A percentile compares a stretch with the other conserved stretches of the same genome.
These are phyloP conservation scores for Mythimna pallens DNA, from an alignment of 2,888 invertebrate genomes.

Conservation along the genomic window DNA sequence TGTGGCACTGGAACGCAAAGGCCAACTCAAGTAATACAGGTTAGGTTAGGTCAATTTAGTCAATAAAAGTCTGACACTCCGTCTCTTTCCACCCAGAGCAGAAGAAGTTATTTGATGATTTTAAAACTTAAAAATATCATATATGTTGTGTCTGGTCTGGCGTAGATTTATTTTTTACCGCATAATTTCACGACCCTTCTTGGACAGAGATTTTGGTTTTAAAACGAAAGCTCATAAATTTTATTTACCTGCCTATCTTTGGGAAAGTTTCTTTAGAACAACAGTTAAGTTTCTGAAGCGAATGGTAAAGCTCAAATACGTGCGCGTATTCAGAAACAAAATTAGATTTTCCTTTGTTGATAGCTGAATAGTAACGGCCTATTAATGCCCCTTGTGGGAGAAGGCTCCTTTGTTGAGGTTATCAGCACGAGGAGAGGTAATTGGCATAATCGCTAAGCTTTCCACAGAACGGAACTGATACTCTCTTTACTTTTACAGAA, in stretches of 20 bases:
- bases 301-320: slow-evolving; percentile 47
- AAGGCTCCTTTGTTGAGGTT: slow-evolving; percentile 58
- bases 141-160: neutral
- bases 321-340: slow-evolving; percentile 53
- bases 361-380: slow-evolving; percentile 60
- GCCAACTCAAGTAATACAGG: no score
- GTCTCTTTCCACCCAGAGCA: no score
- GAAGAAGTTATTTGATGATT: no score
- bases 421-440: slow-evolving; percentile 59
- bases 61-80: no score
- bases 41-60: no score
- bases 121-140: no score
- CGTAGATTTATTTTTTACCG: neutral
- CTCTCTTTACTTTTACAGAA: slow-evolving; percentile 23
- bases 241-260: slow-evolving; percentile 30
- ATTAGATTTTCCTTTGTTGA: slow-evolving; percentile 59
- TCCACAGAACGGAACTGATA: slow-evolving; percentile 37
- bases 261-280: slow-evolving; percentile 37
- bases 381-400: slow-evolving; percentile 51
- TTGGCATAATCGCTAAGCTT: slow-evolving; percentile 48
- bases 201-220: slow-evolving; percentile 2
- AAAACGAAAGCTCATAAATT: slow-evolving; percentile 24
- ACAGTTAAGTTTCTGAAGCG: slow-evolving; percentile 40
- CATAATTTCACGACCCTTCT: neutral
- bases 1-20: no score